These are phyloP conservation scores for Protonemura montana DNA, from an alignment of 2,888 invertebrate genomes.

Conservation along the genomic window DNA sequence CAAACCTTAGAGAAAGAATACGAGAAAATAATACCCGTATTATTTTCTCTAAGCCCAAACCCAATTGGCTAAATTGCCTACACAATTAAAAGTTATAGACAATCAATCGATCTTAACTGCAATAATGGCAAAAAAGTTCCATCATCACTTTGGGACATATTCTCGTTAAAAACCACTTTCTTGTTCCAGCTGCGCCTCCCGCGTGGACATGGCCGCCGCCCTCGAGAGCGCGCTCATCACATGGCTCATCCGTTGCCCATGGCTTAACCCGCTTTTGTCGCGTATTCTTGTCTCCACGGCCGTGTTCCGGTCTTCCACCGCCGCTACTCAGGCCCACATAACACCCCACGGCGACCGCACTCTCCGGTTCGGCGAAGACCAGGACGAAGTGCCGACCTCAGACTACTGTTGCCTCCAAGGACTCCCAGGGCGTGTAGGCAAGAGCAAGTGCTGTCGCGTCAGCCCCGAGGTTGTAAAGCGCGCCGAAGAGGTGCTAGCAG, in stretches of 20 bases:
- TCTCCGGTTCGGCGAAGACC: neutral
- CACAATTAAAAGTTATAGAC: too few relatives aligned
- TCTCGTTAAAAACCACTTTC: too few relatives aligned
- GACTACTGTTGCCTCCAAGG: neutral
- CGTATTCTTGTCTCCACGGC: neutral
- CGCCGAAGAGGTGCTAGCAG: neutral
- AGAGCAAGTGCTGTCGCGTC: neutral
- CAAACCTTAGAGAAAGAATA: too few relatives aligned
- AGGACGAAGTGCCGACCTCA: neutral
- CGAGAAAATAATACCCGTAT: too few relatives aligned
- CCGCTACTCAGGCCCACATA: neutral
- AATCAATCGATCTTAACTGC: too few relatives aligned
- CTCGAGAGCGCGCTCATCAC: neutral
- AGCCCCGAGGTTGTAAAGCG: neutral
- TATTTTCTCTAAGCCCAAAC: too few relatives aligned
- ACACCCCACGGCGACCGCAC: neutral
- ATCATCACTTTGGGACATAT: too few relatives aligned
- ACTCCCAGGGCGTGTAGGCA: neutral
- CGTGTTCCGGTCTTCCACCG: neutral
- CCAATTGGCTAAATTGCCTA: too few relatives aligned
- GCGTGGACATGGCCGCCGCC: neutral
- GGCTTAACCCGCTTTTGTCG: neutral
- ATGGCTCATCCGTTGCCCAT: neutral
- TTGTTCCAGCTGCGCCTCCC: neutral
- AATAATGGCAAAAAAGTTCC: too few relatives aligned